Evolutionary conservation across 2,888 invertebrate species (phyloP).

Genomic region (Rhopalosiphum nymphaeae): DNA sequence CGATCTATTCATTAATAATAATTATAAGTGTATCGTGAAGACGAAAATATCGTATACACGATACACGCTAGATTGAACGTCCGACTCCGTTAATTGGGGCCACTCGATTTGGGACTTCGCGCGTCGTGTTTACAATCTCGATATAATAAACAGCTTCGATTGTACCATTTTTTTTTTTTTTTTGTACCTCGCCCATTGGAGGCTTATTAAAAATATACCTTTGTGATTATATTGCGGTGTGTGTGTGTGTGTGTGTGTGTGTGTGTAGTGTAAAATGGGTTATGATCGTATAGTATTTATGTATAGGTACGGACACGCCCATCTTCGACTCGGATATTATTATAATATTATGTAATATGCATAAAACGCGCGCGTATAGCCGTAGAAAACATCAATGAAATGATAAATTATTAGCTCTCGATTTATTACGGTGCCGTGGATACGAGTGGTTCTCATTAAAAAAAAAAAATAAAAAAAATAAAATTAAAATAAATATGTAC

Average conservation of each 20-base stretch:
- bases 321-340: neutral
- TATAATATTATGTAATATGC: slow-evolving; percentile 12
- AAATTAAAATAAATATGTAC: neutral
- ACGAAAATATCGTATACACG: neutral
- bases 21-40: neutral
- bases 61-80: neutral
- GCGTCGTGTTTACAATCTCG: neutral
- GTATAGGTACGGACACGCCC: neutral
- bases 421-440: neutral
- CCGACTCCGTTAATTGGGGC: neutral
- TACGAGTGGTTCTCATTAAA: slow-evolving; percentile 1
- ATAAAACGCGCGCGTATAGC: neutral
- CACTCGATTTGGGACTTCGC: neutral
- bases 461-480: neutral
- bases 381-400: neutral
- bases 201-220: slow-evolving; percentile 3
- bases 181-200: neutral
- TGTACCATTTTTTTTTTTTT: neutral
- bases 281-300: neutral
- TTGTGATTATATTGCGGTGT: neutral
- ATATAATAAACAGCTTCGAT: neutral
- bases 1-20: slow-evolving; percentile 1
- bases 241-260: neutral
- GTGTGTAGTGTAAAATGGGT: neutral
- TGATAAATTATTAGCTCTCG: slow-evolving; percentile 2